Evolutionary conservation across 2,113 vertebrate species (phyloP).

Genomic region (Neofelis nebulosa): DNA sequence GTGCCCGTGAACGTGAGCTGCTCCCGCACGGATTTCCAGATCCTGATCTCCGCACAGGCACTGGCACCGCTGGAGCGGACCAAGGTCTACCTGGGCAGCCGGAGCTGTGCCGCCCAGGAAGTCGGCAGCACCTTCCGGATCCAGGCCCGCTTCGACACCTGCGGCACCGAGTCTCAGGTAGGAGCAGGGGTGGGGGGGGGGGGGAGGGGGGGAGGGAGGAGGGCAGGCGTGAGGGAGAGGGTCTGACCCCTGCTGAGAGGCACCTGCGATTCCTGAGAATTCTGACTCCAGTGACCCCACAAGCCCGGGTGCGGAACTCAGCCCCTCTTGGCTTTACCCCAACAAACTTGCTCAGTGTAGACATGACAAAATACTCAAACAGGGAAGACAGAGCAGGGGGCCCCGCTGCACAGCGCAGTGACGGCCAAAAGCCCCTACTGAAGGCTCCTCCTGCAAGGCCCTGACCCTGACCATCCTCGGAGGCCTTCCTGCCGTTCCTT

Average conservation of each 20-base stretch:
- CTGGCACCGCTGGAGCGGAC: slow-evolving; percentile 92
- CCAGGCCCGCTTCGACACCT: slow-evolving; percentile 94
- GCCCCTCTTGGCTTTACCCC: neutral
- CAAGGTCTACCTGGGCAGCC: slow-evolving; percentile 93
- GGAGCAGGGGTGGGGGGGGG: neutral
- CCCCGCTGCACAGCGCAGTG: too few relatives aligned
- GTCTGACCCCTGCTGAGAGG: neutral
- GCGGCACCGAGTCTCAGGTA: slow-evolving; percentile 94
- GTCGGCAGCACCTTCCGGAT: slow-evolving; percentile 91
- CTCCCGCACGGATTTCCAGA: slow-evolving; percentile 96
- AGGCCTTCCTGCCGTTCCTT: neutral
- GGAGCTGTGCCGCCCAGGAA: slow-evolving; percentile 90
- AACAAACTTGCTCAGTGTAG: neutral
- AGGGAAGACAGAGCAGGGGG: neutral
- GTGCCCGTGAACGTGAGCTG: slow-evolving; percentile 97
- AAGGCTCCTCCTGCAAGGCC: neutral
- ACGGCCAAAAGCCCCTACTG: neutral
- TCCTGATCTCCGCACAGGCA: slow-evolving; percentile 90
- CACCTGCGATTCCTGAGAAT: neutral
- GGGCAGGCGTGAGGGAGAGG: fast-evolving
- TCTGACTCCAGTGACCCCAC: neutral
- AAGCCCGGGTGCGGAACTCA: neutral
- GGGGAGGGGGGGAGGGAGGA: neutral
- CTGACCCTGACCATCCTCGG: neutral
- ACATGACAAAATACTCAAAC: neutral